phyloP scores from a whole-genome alignment of 2,888 invertebrate species.

The Miltochrista miniata region DNA sequence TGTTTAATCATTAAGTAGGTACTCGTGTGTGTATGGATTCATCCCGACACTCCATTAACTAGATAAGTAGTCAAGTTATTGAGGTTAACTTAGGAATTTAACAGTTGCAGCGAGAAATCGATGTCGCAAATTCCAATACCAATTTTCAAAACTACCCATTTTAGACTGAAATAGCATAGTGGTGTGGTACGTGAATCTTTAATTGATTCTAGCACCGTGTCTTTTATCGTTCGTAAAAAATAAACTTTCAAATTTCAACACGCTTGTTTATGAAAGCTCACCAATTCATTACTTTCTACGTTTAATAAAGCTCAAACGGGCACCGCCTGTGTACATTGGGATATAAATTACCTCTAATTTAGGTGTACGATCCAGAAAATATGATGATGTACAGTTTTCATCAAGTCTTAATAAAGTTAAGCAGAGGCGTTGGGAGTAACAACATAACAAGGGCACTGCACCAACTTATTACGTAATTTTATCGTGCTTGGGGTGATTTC shows the following conservation, averaged over 20 bases:
- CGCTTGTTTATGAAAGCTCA: constrained; percentile 69
- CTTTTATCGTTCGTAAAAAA: constrained; percentile 62
- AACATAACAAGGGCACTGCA: constrained; percentile 40
- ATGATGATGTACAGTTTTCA: constrained; percentile 78
- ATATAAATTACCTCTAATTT: constrained; percentile 82
- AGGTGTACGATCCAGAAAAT: constrained; percentile 78
- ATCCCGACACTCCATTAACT: too few species aligned
- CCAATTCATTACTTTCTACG: constrained; percentile 79
- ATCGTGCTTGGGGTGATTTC: constrained; percentile 23
- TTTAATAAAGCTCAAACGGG: constrained; percentile 75
- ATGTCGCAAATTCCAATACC: too few species aligned
- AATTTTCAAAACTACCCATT: too few species aligned
- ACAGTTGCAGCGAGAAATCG: too few species aligned
- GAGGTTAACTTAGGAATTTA: too few species aligned
- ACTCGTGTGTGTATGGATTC: too few species aligned
- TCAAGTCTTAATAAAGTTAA: constrained; percentile 67
- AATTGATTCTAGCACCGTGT: constrained; percentile 53
- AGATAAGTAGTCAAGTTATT: too few species aligned
- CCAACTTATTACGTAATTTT: constrained; percentile 49
- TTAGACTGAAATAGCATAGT: too few species aligned
- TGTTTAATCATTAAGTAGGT: too few species aligned
- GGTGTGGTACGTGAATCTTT: constrained; percentile 32
- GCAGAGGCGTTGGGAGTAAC: constrained; percentile 34
- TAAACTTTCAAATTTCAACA: constrained; percentile 68
- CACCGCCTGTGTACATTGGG: constrained; percentile 64